Conservation (phyloP, 1,140 invertebrate genomes). For the Linepithema humile region DNA sequence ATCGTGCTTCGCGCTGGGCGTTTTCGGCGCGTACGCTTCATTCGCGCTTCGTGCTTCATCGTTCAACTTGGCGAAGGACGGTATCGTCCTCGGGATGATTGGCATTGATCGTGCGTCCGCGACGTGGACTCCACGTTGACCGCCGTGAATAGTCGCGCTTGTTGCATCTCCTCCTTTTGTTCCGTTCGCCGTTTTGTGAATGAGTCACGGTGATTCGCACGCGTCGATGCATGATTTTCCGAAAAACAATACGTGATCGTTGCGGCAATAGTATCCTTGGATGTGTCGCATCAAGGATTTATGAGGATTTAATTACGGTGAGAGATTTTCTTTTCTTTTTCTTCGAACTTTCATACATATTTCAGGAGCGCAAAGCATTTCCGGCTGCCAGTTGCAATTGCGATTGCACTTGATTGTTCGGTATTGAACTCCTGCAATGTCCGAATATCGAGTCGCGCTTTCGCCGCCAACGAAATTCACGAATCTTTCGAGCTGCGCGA, state of each 20-base stretch:
- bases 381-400: background rate
- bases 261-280: background rate
- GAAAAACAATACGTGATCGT: background rate
- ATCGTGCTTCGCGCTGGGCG: conserved; percentile 62
- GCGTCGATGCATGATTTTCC: background rate
- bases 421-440: background rate
- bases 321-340: background rate
- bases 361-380: background rate
- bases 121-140: background rate
- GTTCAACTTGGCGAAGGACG: background rate
- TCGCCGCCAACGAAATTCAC: background rate
- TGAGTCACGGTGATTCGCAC: conserved; percentile 14
- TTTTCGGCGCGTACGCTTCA: conserved; percentile 43
- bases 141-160: background rate
- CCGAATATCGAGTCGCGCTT: background rate
- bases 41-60: conserved; percentile 18
- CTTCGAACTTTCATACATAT: background rate
- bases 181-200: background rate
- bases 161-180: background rate
- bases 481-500: background rate
- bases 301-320: conserved; percentile 37
- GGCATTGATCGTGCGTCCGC: background rate
- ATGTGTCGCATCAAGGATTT: background rate
- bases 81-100: conserved; percentile 9
- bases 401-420: background rate